Evolutionary conservation across 2,113 vertebrate species (phyloP).

Genomic region (Lontra canadensis): DNA sequence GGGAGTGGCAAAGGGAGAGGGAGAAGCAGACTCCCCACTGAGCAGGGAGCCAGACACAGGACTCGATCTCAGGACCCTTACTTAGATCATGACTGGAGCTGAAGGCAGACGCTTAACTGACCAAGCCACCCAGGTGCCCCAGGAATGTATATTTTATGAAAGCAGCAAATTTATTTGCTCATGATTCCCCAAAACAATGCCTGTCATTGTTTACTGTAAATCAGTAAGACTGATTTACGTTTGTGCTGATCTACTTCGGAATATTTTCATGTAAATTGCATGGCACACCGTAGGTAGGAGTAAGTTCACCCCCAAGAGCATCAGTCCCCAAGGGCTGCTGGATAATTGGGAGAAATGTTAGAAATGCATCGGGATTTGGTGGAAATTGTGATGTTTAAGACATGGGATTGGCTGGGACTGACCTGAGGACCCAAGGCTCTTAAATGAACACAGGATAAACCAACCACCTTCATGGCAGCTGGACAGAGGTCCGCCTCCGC

Average conservation of each 20-base stretch:
- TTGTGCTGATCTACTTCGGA: background rate
- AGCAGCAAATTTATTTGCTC: background rate
- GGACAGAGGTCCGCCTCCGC: background rate
- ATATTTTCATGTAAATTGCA: background rate
- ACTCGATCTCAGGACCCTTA: background rate
- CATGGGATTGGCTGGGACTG: background rate
- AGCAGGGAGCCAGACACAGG: background rate
- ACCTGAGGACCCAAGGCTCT: background rate
- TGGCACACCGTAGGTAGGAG: background rate
- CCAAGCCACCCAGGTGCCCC: background rate
- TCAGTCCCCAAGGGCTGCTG: background rate
- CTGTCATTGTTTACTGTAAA: no score
- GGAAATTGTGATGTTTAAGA: background rate
- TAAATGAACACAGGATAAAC: background rate
- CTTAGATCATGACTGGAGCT: background rate
- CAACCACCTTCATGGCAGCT: background rate
- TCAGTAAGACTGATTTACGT: background rate
- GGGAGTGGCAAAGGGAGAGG: background rate
- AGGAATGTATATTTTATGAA: background rate
- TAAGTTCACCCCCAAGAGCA: background rate
- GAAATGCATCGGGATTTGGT: background rate
- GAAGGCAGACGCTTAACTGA: background rate
- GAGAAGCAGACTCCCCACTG: background rate
- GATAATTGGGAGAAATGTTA: background rate
- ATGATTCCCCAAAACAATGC: background rate